Conservation (phyloP, 2,888 invertebrate genomes). For the Eulithis prunata region DNA sequence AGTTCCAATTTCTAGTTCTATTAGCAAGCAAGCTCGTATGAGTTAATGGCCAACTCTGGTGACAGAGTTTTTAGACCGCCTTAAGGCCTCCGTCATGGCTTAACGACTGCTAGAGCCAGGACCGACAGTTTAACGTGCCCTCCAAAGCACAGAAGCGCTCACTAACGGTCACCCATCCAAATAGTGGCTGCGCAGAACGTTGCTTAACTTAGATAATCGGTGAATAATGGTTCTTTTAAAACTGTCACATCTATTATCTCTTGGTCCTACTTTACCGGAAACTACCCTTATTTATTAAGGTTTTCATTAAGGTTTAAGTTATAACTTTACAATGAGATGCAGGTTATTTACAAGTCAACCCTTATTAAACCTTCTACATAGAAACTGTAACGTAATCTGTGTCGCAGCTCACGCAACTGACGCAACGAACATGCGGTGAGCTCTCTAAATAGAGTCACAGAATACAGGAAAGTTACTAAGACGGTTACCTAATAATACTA, state of each 20-base stretch:
- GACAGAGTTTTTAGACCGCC: too few relatives aligned
- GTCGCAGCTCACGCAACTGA: slow-evolving; percentile 10
- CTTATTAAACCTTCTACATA: slow-evolving; percentile 14
- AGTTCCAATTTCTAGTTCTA: too few relatives aligned
- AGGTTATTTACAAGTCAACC: slow-evolving; percentile 24
- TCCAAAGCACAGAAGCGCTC: too few relatives aligned
- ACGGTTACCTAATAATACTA: neutral
- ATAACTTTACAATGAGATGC: slow-evolving; percentile 26
- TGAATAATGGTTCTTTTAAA: too few relatives aligned
- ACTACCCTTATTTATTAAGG: slow-evolving; percentile 17
- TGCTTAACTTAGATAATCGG: too few relatives aligned
- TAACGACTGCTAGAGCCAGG: too few relatives aligned
- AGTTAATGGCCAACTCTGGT: too few relatives aligned
- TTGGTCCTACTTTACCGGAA: slow-evolving; percentile 9
- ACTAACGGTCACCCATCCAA: too few relatives aligned
- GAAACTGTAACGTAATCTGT: slow-evolving; percentile 16
- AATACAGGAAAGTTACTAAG: slow-evolving; percentile 3
- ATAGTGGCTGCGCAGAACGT: too few relatives aligned
- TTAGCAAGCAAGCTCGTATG: too few relatives aligned
- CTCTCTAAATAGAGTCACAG: slow-evolving; percentile 4
- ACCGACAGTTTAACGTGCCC: too few relatives aligned
- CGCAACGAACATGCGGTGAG: slow-evolving; percentile 15
- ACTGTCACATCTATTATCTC: neutral
- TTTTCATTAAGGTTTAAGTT: slow-evolving; percentile 6
- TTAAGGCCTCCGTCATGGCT: too few relatives aligned